Percentiles rank a stretch among this genome's conserved stretches.
phyloP scores from a whole-genome alignment of 2,797 vertebrate species.

The Sardinella longiceps region DNA sequence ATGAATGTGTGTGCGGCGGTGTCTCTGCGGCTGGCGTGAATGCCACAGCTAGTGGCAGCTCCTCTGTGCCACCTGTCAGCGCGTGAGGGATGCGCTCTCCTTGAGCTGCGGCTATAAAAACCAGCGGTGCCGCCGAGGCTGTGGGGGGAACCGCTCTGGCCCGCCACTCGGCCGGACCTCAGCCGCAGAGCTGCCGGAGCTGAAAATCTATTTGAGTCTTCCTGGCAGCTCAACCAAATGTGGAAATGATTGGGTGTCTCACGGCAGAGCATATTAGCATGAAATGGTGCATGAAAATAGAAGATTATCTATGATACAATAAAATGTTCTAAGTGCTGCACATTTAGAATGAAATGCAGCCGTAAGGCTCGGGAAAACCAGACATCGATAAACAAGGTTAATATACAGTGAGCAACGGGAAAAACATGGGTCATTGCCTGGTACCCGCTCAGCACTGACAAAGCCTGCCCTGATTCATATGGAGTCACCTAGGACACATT shows the following conservation, averaged over 20 bases:
- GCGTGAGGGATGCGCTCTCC: not conserved
- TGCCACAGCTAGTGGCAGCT: not conserved
- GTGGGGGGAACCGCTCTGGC: not conserved
- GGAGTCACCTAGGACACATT: not conserved
- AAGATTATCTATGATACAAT: conserved; percentile 17
- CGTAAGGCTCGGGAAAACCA: not conserved
- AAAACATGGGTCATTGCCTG: not conserved
- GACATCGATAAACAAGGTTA: conserved; percentile 7
- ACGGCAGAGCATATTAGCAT: not conserved
- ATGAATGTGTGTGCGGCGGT: not conserved
- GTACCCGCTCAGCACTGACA: not conserved
- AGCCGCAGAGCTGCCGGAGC: not conserved
- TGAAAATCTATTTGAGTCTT: conserved; percentile 9
- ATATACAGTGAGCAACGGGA: not conserved
- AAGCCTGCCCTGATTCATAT: not conserved
- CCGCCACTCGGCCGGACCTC: not conserved
- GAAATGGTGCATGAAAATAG: conserved; percentile 23
- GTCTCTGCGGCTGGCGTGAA: not conserved
- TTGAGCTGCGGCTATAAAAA: not conserved
- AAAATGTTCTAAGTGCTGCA: conserved; percentile 14
- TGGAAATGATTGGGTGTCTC: conserved; percentile 17
- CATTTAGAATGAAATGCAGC: conserved; percentile 10
- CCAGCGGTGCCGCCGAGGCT: not conserved
- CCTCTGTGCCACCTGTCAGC: conserved; percentile 16
- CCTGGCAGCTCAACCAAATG: conserved; percentile 13